Evolutionary conservation across 2,113 vertebrate species (phyloP).

Genomic region (Petrocephalus zakoni): DNA sequence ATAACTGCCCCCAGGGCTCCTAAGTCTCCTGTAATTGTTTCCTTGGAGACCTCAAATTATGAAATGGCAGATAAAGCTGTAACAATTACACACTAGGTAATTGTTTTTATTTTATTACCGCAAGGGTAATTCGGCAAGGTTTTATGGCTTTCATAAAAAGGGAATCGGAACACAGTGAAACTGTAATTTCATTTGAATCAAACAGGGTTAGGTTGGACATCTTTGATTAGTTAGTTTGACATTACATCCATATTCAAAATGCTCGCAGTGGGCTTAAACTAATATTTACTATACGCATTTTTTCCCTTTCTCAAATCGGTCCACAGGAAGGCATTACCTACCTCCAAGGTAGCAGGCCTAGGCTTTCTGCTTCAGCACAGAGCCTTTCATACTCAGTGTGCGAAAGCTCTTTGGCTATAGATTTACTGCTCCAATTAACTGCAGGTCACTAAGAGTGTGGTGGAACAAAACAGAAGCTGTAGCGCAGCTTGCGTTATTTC

Average conservation of each 20-base stretch:
- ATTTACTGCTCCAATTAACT: constrained; percentile 9
- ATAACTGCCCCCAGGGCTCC: neutral
- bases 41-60: constrained; percentile 6
- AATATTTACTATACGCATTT: neutral
- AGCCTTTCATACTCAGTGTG: constrained; percentile 1
- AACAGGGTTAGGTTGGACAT: neutral
- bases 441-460: neutral
- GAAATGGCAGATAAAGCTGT: neutral
- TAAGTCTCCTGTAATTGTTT: neutral
- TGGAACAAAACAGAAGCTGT: neutral
- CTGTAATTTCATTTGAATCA: constrained; percentile 4
- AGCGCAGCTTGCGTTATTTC: neutral
- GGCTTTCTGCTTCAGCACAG: neutral
- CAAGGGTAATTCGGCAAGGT: neutral
- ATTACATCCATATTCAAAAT: neutral
- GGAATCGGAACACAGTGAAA: neutral
- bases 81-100: neutral
- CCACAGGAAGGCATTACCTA: neutral
- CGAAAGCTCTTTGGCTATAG: neutral
- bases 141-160: constrained; percentile 2
- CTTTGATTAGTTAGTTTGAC: neutral
- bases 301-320: neutral
- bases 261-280: neutral
- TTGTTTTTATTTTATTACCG: neutral
- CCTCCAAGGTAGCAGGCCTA: neutral